Evolutionary conservation across 2,888 invertebrate genomes (phyloP).

Genomic region (Yponomeuta plumbellus): DNA sequence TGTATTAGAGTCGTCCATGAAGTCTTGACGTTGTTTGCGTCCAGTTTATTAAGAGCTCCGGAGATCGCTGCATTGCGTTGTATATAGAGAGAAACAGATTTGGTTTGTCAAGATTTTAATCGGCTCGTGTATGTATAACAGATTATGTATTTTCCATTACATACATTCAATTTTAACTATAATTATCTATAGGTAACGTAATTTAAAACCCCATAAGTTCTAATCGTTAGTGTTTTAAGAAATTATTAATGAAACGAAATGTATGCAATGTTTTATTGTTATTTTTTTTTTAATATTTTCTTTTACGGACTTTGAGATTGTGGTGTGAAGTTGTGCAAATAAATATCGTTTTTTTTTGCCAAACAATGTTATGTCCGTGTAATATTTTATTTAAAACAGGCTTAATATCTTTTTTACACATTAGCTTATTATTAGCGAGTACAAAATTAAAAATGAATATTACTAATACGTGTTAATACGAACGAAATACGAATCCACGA

Average conservation of each 20-base stretch:
- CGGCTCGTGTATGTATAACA: background rate
- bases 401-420: background rate
- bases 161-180: background rate
- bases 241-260: background rate
- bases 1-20: background rate
- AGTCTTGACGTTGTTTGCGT: background rate
- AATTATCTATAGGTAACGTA: slow-evolving; percentile 8
- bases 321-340: no score
- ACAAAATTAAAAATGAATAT: background rate
- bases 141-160: background rate
- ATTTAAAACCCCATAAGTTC: slow-evolving; percentile 2
- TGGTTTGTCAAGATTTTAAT: background rate
- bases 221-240: background rate
- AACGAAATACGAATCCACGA: background rate
- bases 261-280: background rate
- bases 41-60: background rate
- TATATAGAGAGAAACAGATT: background rate
- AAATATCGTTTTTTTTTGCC: background rate
- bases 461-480: background rate
- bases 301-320: no score
- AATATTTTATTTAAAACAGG: background rate
- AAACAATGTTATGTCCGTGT: background rate
- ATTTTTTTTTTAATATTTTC: background rate
- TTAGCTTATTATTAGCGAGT: background rate
- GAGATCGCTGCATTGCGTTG: background rate